These are phyloP conservation scores for Corella eumyota DNA, from an alignment of 23 tunicate genomes.

Conservation along the genomic window DNA sequence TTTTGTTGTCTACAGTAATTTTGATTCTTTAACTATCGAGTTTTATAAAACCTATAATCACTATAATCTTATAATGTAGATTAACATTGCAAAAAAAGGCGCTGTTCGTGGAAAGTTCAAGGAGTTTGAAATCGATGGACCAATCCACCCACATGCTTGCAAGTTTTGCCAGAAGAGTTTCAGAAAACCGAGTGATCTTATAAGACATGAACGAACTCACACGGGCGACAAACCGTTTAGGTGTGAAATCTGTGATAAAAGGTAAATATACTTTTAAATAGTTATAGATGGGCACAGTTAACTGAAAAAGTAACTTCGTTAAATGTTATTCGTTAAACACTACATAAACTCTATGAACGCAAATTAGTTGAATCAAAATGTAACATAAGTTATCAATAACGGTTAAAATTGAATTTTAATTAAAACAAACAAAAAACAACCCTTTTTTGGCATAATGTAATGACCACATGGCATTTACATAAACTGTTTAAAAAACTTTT, in stretches of 20 bases:
- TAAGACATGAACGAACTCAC: constrained; percentile 70
- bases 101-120: constrained; percentile 54
- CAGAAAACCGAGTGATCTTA: constrained; percentile 53
- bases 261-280: constrained; percentile 13
- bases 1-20: no score
- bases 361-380: neutral
- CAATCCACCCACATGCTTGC: constrained; percentile 43
- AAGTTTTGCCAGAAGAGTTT: constrained; percentile 77
- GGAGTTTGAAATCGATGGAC: constrained; percentile 50
- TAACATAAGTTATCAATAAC: no score
- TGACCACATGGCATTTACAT: no score
- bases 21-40: no score
- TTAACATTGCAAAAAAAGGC: constrained; percentile 13
- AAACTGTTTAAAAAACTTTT: no score
- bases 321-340: no score
- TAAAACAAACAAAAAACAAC: no score
- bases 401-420: no score
- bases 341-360: no score
- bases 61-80: no score
- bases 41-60: no score
- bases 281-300: neutral
- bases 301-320: neutral
- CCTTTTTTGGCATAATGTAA: no score
- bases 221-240: constrained; percentile 79
- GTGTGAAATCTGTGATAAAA: constrained; percentile 58